phyloP scores from a whole-genome alignment of 2,113 vertebrate genomes.

The Chloropsis cyanopogon region DNA sequence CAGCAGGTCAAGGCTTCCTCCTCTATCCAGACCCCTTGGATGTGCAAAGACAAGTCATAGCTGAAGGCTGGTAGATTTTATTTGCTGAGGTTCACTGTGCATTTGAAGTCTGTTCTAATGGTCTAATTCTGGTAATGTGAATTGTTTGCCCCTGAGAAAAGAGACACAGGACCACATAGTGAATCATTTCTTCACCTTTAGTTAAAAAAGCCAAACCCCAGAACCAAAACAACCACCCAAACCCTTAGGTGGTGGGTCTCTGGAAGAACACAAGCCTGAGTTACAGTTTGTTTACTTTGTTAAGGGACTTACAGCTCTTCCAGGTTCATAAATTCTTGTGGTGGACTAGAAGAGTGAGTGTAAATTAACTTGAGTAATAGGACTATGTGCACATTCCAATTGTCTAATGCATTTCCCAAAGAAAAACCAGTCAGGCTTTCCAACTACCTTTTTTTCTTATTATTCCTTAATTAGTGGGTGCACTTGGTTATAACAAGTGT shows the following conservation, averaged over 20 bases:
- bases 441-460: not conserved
- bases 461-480: constrained; percentile 64
- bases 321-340: constrained; percentile 74
- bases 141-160: constrained; percentile 24
- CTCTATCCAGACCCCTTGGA: not conserved
- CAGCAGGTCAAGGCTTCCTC: not conserved
- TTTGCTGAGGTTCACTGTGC: not conserved
- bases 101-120: constrained; percentile 18
- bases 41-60: constrained; percentile 3
- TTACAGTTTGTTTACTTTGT: constrained; percentile 79
- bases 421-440: constrained; percentile 45
- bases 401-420: constrained; percentile 58
- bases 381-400: constrained; percentile 56
- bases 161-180: not conserved
- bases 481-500: not conserved
- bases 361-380: constrained; percentile 77
- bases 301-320: constrained; percentile 72
- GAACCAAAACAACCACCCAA: not conserved
- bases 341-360: constrained; percentile 30
- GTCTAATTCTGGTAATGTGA: not conserved
- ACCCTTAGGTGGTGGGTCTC: constrained; percentile 54
- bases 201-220: constrained; percentile 25
- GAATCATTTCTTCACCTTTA: constrained; percentile 64
- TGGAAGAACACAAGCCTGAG: constrained; percentile 62
- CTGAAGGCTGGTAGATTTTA: not conserved